phyloP scores from a whole-genome alignment of 2,113 vertebrate genomes.

The Martes martes region DNA sequence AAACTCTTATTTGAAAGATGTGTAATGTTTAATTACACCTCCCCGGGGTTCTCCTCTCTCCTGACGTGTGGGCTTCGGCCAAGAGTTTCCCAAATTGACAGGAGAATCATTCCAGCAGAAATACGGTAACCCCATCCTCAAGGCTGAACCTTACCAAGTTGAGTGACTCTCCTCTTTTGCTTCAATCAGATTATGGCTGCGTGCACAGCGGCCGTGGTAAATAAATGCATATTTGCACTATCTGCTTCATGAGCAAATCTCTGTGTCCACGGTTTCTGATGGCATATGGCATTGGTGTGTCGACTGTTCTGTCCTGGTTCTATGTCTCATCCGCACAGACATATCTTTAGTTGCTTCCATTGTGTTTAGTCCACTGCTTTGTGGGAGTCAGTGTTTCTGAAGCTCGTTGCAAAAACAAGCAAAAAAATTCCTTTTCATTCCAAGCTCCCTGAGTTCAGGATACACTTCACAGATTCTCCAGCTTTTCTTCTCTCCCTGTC shows the following conservation, averaged over 20 bases:
- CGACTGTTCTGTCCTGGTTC: not conserved
- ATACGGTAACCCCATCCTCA: not conserved
- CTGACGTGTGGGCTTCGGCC: constrained; percentile 22
- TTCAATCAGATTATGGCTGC: constrained; percentile 23
- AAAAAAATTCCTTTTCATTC: not conserved
- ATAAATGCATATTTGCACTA: constrained; percentile 64
- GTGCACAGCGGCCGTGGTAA: not conserved
- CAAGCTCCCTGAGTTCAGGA: constrained; percentile 32
- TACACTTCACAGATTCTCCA: constrained; percentile 27
- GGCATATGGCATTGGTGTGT: constrained; percentile 39
- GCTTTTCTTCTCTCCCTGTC: constrained; percentile 36
- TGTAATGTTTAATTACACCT: not conserved
- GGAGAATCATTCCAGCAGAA: constrained; percentile 20
- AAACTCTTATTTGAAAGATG: constrained; percentile 52
- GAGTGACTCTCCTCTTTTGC: constrained; percentile 26
- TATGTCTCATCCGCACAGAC: not conserved
- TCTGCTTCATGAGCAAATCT: constrained; percentile 60
- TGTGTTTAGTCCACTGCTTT: constrained; percentile 14
- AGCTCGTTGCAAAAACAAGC: not conserved
- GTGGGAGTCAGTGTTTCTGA: constrained; percentile 40
- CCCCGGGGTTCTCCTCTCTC: constrained; percentile 18
- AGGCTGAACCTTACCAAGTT: not conserved
- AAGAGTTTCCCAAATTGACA: constrained; percentile 41
- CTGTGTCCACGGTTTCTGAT: constrained; percentile 44
- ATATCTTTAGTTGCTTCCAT: not conserved